Percentiles rank a stretch among this genome's conserved stretches.
Conservation (phyloP, 2,888 invertebrate species). For the Megaustenia siamemsis region DNA sequence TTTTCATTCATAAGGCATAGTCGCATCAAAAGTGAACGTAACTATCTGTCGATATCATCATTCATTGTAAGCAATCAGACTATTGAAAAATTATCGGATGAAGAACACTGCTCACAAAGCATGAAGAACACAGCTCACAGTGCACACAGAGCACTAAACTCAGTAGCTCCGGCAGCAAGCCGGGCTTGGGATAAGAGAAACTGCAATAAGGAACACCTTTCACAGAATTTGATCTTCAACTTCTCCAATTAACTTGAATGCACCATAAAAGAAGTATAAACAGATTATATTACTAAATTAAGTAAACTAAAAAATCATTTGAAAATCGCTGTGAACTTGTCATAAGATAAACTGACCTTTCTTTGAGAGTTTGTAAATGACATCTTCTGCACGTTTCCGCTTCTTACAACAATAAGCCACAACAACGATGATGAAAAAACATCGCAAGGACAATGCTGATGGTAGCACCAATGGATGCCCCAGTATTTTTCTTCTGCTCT, state of each 20-base stretch:
- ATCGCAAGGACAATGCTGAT: slow-evolving; percentile 42
- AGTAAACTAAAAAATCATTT: too few relatives aligned
- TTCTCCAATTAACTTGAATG: neutral
- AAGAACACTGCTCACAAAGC: neutral
- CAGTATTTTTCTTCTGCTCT: slow-evolving; percentile 7
- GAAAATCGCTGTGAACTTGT: too few relatives aligned
- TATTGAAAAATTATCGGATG: neutral
- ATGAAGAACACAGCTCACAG: too few relatives aligned
- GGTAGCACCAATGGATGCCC: slow-evolving; percentile 21
- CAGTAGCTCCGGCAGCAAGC: too few relatives aligned
- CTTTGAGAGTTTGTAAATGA: slow-evolving; percentile 24
- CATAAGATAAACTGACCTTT: slow-evolving; percentile 21
- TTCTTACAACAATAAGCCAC: slow-evolving; percentile 36
- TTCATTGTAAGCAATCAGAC: too few relatives aligned
- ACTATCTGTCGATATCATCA: too few relatives aligned
- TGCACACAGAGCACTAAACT: too few relatives aligned
- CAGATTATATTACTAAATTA: neutral
- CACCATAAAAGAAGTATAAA: too few relatives aligned
- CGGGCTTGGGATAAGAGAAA: neutral
- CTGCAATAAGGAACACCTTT: neutral
- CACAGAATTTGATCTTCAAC: neutral
- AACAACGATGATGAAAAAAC: slow-evolving; percentile 24
- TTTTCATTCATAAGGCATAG: too few relatives aligned
- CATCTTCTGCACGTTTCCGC: slow-evolving; percentile 23
- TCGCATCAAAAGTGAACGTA: too few relatives aligned